These are phyloP conservation scores for Cecropterus lyciades DNA, from an alignment of 1,140 invertebrate genomes.

Conservation along the genomic window DNA sequence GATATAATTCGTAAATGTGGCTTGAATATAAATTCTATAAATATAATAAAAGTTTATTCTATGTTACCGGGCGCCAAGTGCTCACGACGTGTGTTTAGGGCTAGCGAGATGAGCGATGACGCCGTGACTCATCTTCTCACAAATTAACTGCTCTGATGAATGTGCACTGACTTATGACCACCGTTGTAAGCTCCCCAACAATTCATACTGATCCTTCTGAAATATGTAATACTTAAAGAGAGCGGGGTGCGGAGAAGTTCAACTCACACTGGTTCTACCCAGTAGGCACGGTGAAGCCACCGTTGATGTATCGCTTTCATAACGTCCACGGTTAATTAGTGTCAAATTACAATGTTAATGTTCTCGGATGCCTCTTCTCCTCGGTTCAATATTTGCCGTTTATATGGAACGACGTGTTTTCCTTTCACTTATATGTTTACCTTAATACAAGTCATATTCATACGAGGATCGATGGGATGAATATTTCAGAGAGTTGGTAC, in stretches of 20 bases:
- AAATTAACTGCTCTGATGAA: slow-evolving; percentile 79
- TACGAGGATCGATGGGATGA: background rate
- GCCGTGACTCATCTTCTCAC: slow-evolving; percentile 70
- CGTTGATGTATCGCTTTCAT: slow-evolving; percentile 68
- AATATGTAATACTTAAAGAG: slow-evolving; percentile 25
- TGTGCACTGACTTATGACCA: slow-evolving; percentile 58
- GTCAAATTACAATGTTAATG: slow-evolving; percentile 60
- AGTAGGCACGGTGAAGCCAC: slow-evolving; percentile 56
- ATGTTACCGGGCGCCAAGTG: slow-evolving; percentile 49
- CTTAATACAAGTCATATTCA: background rate
- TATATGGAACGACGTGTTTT: slow-evolving; percentile 4
- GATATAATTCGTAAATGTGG: too few relatives aligned
- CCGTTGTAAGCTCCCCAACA: slow-evolving; percentile 39
- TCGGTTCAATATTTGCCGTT: slow-evolving; percentile 20
- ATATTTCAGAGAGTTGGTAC: too few relatives aligned
- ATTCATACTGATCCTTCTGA: slow-evolving; percentile 25
- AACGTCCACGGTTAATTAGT: slow-evolving; percentile 69
- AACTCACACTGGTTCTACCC: slow-evolving; percentile 41
- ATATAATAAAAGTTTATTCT: slow-evolving; percentile 31
- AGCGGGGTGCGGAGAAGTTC: slow-evolving; percentile 30
- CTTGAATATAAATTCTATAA: too few relatives aligned
- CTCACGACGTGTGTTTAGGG: slow-evolving; percentile 55
- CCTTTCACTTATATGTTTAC: background rate
- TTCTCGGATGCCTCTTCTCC: slow-evolving; percentile 22
- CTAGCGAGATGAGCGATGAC: slow-evolving; percentile 72